These are phyloP conservation scores for Coleophora deauratella DNA, from an alignment of 2,888 invertebrate species.

Conservation along the genomic window DNA sequence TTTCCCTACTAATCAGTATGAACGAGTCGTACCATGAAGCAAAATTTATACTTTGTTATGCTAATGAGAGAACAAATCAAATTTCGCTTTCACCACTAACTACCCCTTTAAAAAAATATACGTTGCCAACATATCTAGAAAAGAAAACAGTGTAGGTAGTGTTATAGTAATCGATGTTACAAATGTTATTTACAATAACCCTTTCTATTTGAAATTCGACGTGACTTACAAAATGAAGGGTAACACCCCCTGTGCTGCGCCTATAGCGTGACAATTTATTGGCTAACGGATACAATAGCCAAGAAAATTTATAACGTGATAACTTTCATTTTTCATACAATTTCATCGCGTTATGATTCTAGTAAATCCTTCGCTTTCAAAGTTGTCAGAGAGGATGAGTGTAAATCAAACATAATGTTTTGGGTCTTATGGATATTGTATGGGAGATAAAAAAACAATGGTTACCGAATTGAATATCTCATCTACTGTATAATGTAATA, in stretches of 20 bases:
- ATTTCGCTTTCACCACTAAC: constrained; percentile 1
- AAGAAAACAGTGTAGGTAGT: not conserved
- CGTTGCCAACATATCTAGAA: not conserved
- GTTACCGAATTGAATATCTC: no score
- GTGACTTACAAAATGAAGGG: not conserved
- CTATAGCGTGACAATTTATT: constrained; percentile 64
- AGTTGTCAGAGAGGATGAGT: constrained; percentile 11
- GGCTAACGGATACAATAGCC: constrained; percentile 55
- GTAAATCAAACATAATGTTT: constrained; percentile 14
- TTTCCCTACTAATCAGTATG: no score
- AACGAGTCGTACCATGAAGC: no score
- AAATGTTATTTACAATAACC: not conserved
- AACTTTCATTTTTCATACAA: constrained; percentile 46
- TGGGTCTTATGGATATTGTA: constrained; percentile 1
- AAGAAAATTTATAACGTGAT: constrained; percentile 65
- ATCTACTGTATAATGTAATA: no score
- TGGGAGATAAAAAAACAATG: not conserved
- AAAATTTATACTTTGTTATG: constrained; percentile 2
- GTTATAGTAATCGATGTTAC: no score
- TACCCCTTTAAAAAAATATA: not conserved
- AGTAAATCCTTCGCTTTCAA: constrained; percentile 8
- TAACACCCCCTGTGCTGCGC: not conserved
- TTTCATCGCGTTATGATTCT: constrained; percentile 29
- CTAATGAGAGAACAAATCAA: constrained; percentile 12
- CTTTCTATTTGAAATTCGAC: not conserved